phyloP scores from a whole-genome alignment of 2,888 invertebrate genomes.

The Chloromyia formosa region DNA sequence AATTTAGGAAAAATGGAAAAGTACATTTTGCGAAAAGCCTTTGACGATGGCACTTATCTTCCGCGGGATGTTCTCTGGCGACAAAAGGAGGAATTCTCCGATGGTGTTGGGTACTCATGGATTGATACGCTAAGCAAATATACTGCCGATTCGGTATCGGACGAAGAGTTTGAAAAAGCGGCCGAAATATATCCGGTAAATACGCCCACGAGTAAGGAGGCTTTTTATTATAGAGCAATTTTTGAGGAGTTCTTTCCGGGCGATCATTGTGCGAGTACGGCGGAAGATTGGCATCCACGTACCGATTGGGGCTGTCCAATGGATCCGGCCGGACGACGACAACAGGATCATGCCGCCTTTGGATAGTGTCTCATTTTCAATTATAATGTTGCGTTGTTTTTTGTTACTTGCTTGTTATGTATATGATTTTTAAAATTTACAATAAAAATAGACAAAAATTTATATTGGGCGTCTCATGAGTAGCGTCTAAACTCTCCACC shows the following conservation, averaged over 20 bases:
- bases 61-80: conserved; percentile 91
- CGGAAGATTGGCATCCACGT: conserved; percentile 62
- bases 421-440: too few species aligned
- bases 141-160: conserved; percentile 72
- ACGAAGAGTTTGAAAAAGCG: conserved; percentile 67
- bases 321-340: conserved; percentile 63
- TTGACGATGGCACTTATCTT: conserved; percentile 74
- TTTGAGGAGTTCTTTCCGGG: conserved; percentile 62
- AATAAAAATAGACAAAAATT: background rate
- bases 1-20: conserved; percentile 71
- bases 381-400: too few species aligned
- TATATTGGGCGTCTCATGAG: background rate
- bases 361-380: too few species aligned
- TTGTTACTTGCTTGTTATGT: too few species aligned
- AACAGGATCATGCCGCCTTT: conserved; percentile 56
- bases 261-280: conserved; percentile 59
- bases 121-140: conserved; percentile 61
- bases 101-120: conserved; percentile 64
- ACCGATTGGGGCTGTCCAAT: conserved; percentile 63
- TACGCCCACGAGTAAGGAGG: conserved; percentile 79
- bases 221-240: conserved; percentile 73
- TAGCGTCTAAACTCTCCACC: too few species aligned
- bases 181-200: conserved; percentile 71
- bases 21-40: conserved; percentile 83
- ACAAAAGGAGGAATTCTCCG: conserved; percentile 86